A percentile compares a stretch with the other conserved stretches of the same genome.
phyloP scores from a whole-genome alignment of 2,797 vertebrate genomes.

The Catharus ustulatus region DNA sequence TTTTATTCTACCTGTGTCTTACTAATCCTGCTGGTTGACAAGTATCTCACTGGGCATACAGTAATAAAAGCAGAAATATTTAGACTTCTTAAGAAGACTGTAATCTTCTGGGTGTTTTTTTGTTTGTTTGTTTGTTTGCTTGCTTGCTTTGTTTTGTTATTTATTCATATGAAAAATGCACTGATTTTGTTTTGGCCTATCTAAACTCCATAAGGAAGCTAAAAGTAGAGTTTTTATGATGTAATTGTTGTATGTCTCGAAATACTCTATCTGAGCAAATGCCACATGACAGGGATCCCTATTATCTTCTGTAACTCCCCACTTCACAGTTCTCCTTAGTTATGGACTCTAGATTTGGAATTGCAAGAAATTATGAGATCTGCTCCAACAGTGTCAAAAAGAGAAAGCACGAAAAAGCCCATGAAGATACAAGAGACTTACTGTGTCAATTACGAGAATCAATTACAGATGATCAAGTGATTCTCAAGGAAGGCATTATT shows the following conservation, averaged over 20 bases:
- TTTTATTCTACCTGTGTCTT: not conserved
- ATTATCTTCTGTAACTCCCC: not conserved
- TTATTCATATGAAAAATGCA: not conserved
- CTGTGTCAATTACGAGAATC: not conserved
- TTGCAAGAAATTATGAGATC: not conserved
- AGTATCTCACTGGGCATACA: not conserved
- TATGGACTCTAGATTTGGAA: not conserved
- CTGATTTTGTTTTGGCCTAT: not conserved
- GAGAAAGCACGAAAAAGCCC: not conserved
- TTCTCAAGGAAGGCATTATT: not conserved
- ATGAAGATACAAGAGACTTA: not conserved
- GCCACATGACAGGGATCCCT: not conserved
- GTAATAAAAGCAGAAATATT: not conserved
- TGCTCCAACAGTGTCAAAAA: not conserved
- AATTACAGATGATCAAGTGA: not conserved
- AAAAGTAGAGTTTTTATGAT: not conserved
- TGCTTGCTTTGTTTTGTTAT: not conserved
- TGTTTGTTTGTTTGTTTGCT: fast-evolving
- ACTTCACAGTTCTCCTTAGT: not conserved
- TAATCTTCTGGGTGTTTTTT: not conserved
- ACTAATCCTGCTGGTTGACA: not conserved
- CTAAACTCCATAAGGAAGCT: not conserved
- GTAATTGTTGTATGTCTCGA: not conserved
- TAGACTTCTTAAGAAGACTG: not conserved
- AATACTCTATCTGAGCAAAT: not conserved